A percentile compares a stretch with the other conserved stretches of the same genome.
These are phyloP conservation scores for Dysmachus trigonus DNA, from an alignment of 2,888 invertebrate genomes.

Conservation along the genomic window DNA sequence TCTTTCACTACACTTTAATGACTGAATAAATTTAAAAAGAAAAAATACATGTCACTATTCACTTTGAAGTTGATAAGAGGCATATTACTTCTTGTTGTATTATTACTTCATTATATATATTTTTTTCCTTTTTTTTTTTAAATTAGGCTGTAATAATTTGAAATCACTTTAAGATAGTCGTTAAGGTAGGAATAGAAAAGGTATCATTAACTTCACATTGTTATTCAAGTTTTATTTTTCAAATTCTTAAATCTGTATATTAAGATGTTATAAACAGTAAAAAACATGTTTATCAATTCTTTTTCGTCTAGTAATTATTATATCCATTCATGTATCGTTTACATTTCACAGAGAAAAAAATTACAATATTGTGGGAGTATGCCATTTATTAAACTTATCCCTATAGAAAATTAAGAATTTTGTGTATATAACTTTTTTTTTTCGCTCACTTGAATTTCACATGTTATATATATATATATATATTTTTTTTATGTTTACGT, in stretches of 20 bases:
- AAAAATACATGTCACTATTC: too few relatives aligned
- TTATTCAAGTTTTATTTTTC: slow-evolving; percentile 35
- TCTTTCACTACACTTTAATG: background rate
- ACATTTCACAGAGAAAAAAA: slow-evolving; percentile 24
- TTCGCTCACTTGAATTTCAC: slow-evolving; percentile 6
- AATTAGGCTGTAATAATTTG: background rate
- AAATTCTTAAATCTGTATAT: slow-evolving; percentile 18
- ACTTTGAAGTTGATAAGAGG: background rate
- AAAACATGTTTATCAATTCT: slow-evolving; percentile 40
- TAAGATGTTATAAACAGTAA: slow-evolving; percentile 43
- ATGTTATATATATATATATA: background rate
- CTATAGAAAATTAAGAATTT: slow-evolving; percentile 21
- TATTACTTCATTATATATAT: too few relatives aligned
- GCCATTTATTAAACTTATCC: slow-evolving; percentile 22
- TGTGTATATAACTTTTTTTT: slow-evolving; percentile 16
- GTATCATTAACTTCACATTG: slow-evolving; percentile 24
- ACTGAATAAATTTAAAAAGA: background rate
- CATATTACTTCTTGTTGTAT: too few relatives aligned
- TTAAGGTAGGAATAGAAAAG: background rate
- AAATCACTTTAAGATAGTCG: background rate
- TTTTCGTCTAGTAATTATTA: slow-evolving; percentile 12
- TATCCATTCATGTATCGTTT: slow-evolving; percentile 34
- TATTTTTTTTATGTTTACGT: background rate
- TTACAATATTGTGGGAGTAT: slow-evolving; percentile 25
- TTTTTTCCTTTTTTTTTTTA: too few relatives aligned